phyloP scores from a whole-genome alignment of 2,797 vertebrate genomes.

The Carapus acus region DNA sequence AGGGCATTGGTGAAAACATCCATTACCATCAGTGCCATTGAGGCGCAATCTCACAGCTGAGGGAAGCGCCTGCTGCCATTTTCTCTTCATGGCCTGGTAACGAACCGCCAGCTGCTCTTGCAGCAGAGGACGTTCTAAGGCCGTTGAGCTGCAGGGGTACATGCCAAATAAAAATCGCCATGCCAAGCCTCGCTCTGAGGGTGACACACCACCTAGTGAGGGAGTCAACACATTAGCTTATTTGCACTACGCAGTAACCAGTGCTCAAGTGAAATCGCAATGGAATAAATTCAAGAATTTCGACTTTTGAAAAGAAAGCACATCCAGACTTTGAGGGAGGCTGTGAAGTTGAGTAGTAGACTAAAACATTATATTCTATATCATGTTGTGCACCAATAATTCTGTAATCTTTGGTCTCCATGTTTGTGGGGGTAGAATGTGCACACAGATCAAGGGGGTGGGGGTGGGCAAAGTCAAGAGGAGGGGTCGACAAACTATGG shows the following conservation, averaged over 20 bases:
- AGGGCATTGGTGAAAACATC: neutral
- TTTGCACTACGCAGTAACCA: neutral
- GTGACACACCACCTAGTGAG: constrained; percentile 67
- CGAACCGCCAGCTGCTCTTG: constrained; percentile 70
- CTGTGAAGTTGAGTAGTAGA: neutral
- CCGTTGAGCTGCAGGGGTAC: constrained; percentile 76
- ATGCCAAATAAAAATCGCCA: constrained; percentile 82
- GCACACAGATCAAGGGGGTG: constrained; percentile 22
- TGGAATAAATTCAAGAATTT: neutral
- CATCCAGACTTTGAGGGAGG: no score
- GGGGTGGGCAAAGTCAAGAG: no score
- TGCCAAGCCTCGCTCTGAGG: constrained; percentile 68
- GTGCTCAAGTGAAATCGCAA: neutral
- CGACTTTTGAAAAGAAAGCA: no score
- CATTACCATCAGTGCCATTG: constrained; percentile 74
- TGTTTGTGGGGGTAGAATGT: constrained; percentile 38
- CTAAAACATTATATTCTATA: constrained; percentile 29
- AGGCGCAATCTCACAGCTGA: constrained; percentile 61
- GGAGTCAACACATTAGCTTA: constrained; percentile 16
- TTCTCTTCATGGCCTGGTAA: constrained; percentile 75
- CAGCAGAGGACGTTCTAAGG: constrained; percentile 71
- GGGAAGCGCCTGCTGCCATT: constrained; percentile 74
- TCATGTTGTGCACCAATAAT: constrained; percentile 29
- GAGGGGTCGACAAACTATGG: no score
- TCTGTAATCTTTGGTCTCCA: constrained; percentile 31